Evolutionary conservation across 2,888 invertebrate species (phyloP).

Genomic region (Bimastos eiseni): DNA sequence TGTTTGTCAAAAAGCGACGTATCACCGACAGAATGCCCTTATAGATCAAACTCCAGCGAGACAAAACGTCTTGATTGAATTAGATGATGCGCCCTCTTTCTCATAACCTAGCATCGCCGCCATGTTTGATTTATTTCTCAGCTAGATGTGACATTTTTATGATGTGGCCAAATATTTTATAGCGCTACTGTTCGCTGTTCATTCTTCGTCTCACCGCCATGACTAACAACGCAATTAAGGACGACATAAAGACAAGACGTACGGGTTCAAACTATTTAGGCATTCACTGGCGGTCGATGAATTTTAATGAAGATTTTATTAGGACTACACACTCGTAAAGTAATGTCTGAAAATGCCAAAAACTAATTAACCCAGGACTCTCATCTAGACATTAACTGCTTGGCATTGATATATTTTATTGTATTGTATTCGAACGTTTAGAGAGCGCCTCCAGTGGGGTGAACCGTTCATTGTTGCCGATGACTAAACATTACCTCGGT

Average conservation of each 20-base stretch:
- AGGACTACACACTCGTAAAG: background rate
- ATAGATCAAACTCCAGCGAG: too few species aligned
- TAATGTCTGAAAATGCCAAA: background rate
- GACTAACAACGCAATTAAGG: constrained; percentile 15
- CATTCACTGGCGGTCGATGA: constrained; percentile 2
- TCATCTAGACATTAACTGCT: background rate
- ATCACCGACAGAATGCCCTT: too few species aligned
- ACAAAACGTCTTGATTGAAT: background rate
- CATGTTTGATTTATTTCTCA: background rate
- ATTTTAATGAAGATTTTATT: constrained; percentile 22
- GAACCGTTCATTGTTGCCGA: background rate
- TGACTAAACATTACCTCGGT: background rate
- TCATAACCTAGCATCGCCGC: background rate
- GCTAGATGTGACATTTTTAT: background rate
- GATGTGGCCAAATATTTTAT: background rate
- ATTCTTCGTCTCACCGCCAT: background rate
- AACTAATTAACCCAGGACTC: background rate
- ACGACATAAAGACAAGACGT: background rate
- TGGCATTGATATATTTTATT: background rate
- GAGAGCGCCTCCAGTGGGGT: too few species aligned
- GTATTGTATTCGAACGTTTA: too few species aligned
- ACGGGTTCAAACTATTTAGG: background rate
- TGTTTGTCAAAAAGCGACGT: too few species aligned
- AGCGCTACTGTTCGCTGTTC: constrained; percentile 1
- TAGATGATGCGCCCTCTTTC: background rate